Evolutionary conservation across 2,888 invertebrate species (phyloP), one percentile per base, ranked within the genome.

Genomic region (Biston betularia): DNA sequence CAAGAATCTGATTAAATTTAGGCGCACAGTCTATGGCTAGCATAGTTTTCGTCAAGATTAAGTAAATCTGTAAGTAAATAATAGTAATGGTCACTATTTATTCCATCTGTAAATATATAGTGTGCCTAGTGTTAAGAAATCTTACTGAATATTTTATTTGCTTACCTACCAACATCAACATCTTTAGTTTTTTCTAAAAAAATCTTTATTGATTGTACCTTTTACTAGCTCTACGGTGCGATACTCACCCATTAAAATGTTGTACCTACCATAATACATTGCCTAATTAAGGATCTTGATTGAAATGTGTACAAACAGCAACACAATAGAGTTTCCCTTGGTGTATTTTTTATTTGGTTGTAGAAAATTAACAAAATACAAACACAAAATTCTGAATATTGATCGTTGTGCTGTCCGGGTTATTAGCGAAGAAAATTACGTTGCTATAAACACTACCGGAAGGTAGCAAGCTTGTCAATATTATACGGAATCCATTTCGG

Each of bases 1-100:
- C 77, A 15, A 81, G 53, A 38, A 77, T 54, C 62, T 79, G 73
- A 2, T 81, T 81, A 44, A 88, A 74, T 72, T 84, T 87, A 2
- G 89, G 87, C 49, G 83, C 83, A 66, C 86, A 78, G 58, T 76
- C 68, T 24, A 78, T 69, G 12, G 65, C 62, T 49, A 71, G 63
- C 14, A 78, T 53, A 4, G 75, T 67, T 69, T 76, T 65, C 24
- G 70, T 67, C 49, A 80, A 56, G 52, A 79, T 49, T 42, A 78
- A 71, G 48, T 50, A 74, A 53, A 75, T 68, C 85, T 85, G 80
- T 38, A 83, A 81, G 49, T 38, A 10, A 67, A 69, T 12, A 14
- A 35, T 56, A 11, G 5, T 42, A 7, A 12, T 50, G 5, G 6
- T 49, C 14, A 24, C 0, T 34, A 34, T 12, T 50, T n/a, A 12